These are phyloP conservation scores for Mobula birostris DNA, from an alignment of 2,113 vertebrate genomes.

Conservation along the genomic window DNA sequence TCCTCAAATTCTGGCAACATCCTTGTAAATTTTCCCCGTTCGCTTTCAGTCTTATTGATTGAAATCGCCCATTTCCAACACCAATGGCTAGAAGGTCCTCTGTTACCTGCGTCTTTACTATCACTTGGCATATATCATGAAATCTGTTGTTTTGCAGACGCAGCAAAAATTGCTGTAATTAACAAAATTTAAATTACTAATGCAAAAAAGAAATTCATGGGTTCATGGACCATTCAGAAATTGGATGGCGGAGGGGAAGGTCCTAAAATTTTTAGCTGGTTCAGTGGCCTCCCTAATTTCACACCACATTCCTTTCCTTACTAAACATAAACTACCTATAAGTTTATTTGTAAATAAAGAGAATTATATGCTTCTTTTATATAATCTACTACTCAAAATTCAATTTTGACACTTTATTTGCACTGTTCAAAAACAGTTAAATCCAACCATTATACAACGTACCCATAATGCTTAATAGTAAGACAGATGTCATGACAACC, in stretches of 20 bases:
- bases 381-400: not conserved
- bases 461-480: not conserved
- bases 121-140: too few species aligned
- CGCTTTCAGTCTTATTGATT: too few species aligned
- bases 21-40: too few species aligned
- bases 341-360: not conserved
- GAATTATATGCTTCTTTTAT: not conserved
- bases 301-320: not conserved
- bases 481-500: constrained; percentile 19
- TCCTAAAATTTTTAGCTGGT: not conserved
- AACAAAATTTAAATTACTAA: too few species aligned
- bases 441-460: not conserved
- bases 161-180: too few species aligned
- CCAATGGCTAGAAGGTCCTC: not conserved
- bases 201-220: too few species aligned
- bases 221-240: too few species aligned
- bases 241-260: too few species aligned
- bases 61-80: too few species aligned
- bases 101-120: not conserved
- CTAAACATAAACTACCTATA: not conserved
- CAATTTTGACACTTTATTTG: not conserved
- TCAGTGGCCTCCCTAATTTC: not conserved
- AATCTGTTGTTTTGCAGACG: too few species aligned
- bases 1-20: too few species aligned
- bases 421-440: not conserved